Evolutionary conservation across 2,888 invertebrate species (phyloP).

Genomic region (Teleiodes luculella): DNA sequence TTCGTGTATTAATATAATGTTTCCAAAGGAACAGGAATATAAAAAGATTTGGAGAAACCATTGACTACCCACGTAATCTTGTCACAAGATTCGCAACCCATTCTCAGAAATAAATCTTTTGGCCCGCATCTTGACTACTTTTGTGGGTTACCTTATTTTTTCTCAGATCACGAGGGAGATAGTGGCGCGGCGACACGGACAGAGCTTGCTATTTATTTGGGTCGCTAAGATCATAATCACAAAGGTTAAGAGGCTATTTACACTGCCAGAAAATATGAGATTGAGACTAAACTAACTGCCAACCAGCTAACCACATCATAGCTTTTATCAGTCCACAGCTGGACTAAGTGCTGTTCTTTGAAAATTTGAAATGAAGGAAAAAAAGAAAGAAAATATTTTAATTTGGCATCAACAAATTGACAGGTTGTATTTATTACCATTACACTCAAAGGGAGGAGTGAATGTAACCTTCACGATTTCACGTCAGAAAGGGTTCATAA

Average conservation of each 20-base stretch:
- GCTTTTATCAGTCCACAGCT: too few species aligned
- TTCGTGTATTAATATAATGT: neutral
- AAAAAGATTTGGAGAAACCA: neutral
- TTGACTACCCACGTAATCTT: constrained; percentile 1
- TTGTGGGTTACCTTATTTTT: constrained; percentile 12
- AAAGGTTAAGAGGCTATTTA: neutral
- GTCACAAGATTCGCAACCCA: neutral
- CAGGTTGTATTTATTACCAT: too few species aligned
- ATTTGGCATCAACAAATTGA: too few species aligned
- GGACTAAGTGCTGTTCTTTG: too few species aligned
- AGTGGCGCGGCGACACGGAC: constrained; percentile 30
- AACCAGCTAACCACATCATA: too few species aligned
- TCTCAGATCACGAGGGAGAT: constrained; percentile 17
- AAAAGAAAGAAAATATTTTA: too few species aligned
- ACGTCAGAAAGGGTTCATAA: too few species aligned
- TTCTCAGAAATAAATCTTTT: constrained; percentile 1
- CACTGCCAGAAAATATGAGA: neutral
- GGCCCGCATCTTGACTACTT: constrained; percentile 1
- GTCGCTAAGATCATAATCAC: constrained; percentile 31
- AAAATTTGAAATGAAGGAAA: too few species aligned
- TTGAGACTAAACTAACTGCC: neutral
- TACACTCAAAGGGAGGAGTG: too few species aligned
- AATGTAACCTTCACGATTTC: too few species aligned
- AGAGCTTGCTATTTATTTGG: constrained; percentile 31
- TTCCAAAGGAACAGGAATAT: neutral